These are phyloP conservation scores for Schizaphis graminum DNA, from an alignment of 2,888 invertebrate species.

Conservation along the genomic window DNA sequence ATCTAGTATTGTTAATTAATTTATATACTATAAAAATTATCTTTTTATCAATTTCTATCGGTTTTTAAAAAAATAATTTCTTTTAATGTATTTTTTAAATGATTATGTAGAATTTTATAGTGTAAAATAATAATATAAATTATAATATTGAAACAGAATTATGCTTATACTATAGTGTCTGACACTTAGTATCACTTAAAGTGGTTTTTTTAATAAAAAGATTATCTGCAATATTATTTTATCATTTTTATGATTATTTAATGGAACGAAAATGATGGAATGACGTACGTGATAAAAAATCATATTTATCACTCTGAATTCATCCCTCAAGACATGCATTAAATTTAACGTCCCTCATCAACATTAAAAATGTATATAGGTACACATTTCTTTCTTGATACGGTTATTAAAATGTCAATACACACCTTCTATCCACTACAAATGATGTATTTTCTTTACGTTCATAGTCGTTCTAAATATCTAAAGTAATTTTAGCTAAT, in stretches of 20 bases:
- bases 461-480: background rate
- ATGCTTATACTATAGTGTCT: background rate
- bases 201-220: constrained; percentile 36
- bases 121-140: constrained; percentile 4
- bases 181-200: constrained; percentile 34
- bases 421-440: background rate
- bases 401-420: constrained; percentile 36
- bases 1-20: background rate
- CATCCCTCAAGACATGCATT: background rate
- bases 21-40: background rate
- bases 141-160: constrained; percentile 12
- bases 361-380: constrained; percentile 10
- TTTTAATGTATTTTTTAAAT: background rate
- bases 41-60: background rate
- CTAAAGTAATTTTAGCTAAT: background rate
- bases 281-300: constrained; percentile 44
- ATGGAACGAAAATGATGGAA: constrained; percentile 41
- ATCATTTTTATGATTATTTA: constrained; percentile 29
- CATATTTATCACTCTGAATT: constrained; percentile 32
- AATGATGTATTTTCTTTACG: background rate
- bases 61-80: no score
- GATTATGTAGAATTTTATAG: background rate
- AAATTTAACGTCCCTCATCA: background rate
- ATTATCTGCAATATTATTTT: constrained; percentile 8
- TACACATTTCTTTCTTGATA: background rate